Percentiles rank a stretch among this genome's conserved stretches.
Evolutionary conservation across 1,140 invertebrate species (phyloP).

Genomic region (Nasonia giraulti): DNA sequence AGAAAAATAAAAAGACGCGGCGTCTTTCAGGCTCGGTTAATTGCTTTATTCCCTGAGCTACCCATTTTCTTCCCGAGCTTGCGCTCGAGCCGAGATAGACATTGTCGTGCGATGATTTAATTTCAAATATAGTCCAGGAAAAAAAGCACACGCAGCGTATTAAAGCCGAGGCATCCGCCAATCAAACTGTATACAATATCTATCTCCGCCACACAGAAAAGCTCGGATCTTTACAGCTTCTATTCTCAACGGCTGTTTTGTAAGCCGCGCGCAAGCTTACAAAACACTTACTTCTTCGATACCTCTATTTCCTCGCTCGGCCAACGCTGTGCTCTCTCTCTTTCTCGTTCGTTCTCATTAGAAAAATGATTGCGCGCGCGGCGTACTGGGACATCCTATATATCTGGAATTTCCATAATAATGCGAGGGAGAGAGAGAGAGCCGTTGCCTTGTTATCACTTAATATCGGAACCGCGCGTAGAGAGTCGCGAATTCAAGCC

Average conservation of each 20-base stretch:
- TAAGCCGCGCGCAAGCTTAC: background rate
- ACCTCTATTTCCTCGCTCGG: background rate
- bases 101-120: slow-evolving; percentile 14
- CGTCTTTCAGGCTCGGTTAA: background rate
- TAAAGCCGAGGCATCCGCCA: too few relatives aligned
- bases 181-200: too few relatives aligned
- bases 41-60: background rate
- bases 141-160: background rate
- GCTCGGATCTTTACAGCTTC: background rate
- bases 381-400: background rate
- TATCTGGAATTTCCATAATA: slow-evolving; percentile 7
- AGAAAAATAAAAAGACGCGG: background rate
- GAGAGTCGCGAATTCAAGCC: background rate
- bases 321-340: background rate
- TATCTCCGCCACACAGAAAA: background rate
- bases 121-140: background rate
- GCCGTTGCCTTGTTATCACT: too few relatives aligned
- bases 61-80: background rate
- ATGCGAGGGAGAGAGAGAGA: background rate
- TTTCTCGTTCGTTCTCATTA: background rate
- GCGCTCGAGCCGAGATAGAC: background rate
- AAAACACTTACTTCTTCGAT: slow-evolving; percentile 9
- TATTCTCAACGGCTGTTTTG: background rate
- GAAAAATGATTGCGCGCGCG: background rate
- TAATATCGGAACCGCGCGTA: background rate